phyloP scores from a whole-genome alignment of 53 echinoderm and acorn worm genomes.

The Holothuria scabra region DNA sequence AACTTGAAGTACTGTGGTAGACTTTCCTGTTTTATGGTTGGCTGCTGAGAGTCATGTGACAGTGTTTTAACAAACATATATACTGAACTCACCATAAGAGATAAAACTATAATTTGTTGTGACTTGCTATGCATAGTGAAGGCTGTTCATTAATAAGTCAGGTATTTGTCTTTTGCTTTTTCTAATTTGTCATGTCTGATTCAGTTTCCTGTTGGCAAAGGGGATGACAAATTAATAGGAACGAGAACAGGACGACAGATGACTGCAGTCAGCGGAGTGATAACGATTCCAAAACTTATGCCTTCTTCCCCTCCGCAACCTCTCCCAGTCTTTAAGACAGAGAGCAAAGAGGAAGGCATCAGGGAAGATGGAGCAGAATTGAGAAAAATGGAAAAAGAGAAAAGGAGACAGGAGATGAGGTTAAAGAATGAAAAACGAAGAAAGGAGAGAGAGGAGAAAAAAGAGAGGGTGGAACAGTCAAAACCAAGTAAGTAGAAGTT shows the following conservation, averaged over 20 bases:
- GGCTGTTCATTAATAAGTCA: too few relatives aligned
- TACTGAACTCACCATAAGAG: too few relatives aligned
- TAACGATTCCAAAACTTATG: conserved; percentile 72
- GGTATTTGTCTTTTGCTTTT: not conserved
- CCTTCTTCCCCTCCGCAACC: conserved; percentile 38
- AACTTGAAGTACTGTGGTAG: too few relatives aligned
- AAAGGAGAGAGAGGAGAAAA: conserved; percentile 21
- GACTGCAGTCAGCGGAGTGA: conserved; percentile 95
- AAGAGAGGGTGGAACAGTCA: not conserved
- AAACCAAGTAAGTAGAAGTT: conserved; percentile 15
- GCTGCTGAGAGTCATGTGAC: too few relatives aligned
- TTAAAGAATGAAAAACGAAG: conserved; percentile 35
- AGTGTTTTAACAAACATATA: too few relatives aligned
- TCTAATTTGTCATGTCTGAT: not conserved
- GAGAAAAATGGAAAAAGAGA: conserved; percentile 18
- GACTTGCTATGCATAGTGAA: too few relatives aligned
- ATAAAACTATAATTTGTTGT: too few relatives aligned
- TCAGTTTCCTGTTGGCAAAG: conserved; percentile 13
- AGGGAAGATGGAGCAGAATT: not conserved
- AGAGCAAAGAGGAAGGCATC: not conserved
- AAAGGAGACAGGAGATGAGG: conserved; percentile 36
- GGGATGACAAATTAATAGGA: not conserved
- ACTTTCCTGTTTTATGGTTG: too few relatives aligned
- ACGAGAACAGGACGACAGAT: conserved; percentile 42
- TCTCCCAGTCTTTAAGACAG: conserved; percentile 26